Evolutionary conservation across 2,888 invertebrate genomes (phyloP), one percentile per base, ranked within the genome.

Genomic region (Hirtodrosophila confusa): DNA sequence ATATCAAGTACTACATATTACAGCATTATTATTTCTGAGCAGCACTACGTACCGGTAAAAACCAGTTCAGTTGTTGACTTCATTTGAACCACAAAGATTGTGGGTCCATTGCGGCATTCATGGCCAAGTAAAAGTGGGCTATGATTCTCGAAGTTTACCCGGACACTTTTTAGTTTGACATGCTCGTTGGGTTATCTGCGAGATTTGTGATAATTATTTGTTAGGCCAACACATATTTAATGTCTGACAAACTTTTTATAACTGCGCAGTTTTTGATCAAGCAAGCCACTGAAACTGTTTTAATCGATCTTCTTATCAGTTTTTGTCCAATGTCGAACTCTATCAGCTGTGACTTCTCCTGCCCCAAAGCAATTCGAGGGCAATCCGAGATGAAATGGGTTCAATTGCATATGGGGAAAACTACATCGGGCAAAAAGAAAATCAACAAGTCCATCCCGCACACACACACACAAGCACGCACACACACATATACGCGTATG

Each of bases 221-320:
- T 50, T 69, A 36, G 43, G 45, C 33, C 17, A 39, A 64, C 33
- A 39, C 7, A 29, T 58, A 49, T 45, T 9, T 6, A 54, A 50
- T 39, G 36, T 24, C 11, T 29, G 12, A 24, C 11, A 65, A 8
- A 44, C 11, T 12, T 39, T 36, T 31, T 17, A 37, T 23, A 62
- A 74, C 61, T 76, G 58, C 74, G 74, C 67, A 74, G 62, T 74
- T 66, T 45, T 55, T 8, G 10, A 37, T 23, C 12, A 47, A 33
- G 12, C 12, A 47, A 33, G 12, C 9, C 40, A 43, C 24, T 33
- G 29, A 36, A 37, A 39, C 10, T 7, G 12, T 50, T 50, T 41
- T 47, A 71, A 72, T 62, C 62, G 47, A 62, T 62, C 3, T 6
- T 10, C 24, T 60, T 72, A 72, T 60, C 72, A 74, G 35, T 4